These are phyloP conservation scores for Acanthosepion lycidas DNA, from an alignment of 2,888 invertebrate genomes.

Conservation along the genomic window DNA sequence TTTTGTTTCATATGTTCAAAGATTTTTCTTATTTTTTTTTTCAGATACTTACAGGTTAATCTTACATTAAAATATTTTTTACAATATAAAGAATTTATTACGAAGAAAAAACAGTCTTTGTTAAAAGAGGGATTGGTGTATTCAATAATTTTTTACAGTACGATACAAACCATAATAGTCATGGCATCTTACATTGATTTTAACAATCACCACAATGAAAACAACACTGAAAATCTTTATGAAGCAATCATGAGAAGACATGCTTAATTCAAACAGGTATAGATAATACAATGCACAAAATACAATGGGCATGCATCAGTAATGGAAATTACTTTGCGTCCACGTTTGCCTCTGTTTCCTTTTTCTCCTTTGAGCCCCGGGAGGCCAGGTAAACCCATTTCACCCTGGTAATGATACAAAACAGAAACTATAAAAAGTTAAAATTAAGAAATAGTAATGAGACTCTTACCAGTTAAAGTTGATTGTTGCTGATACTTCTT, in stretches of 20 bases:
- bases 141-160: neutral
- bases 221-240: neutral
- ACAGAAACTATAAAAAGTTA: slow-evolving; percentile 23
- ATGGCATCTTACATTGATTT: neutral
- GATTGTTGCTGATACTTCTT: neutral
- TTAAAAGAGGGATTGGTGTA: neutral
- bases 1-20: too few relatives aligned
- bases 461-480: neutral
- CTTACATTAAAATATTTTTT: too few relatives aligned
- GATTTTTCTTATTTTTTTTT: too few relatives aligned
- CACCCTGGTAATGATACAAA: slow-evolving; percentile 66
- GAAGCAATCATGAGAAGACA: neutral
- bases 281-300: slow-evolving; percentile 5
- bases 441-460: slow-evolving; percentile 33
- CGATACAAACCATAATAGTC: neutral
- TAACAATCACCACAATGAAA: neutral
- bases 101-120: neutral
- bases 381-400: slow-evolving; percentile 76
- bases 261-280: neutral
- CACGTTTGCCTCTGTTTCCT: slow-evolving; percentile 88
- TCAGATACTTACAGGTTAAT: too few relatives aligned
- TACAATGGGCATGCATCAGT: slow-evolving; percentile 50
- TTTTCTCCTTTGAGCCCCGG: slow-evolving; percentile 82
- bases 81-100: too few relatives aligned
- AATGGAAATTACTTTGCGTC: slow-evolving; percentile 80